Base-by-base conservation (phyloP, 2,797 vertebrate species). In the Choloepus didactylus region DNA sequence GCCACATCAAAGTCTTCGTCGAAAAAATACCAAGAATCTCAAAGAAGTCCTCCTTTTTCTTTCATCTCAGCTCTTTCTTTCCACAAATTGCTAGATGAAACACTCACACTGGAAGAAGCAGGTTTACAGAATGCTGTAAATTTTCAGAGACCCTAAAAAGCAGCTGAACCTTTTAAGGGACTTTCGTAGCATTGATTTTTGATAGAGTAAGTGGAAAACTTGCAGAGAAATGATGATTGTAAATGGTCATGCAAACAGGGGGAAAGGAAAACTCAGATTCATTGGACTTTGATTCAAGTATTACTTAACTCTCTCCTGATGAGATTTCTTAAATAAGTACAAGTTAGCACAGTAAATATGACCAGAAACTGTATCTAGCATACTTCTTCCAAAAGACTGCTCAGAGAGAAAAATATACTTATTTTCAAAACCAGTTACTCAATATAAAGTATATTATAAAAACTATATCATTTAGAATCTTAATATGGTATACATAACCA, bases 1-100 rank as follows among this genome's bases (percentile, higher is more conserved):
- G 98, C 25, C 99, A 99, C 0, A 98, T 99, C 95, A 99, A 99
- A 94, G 99, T 99, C 95, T 99, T 99, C 88, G 99, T 99, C 75
- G 97, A 98, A 1, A 1, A 99, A 99, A 89, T 98, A 99, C 89
- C 99, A 99, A 97, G 98, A 98, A 92, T 98, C 98, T 76, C 97
- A 97, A 6, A 95, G 92, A 94, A 98, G 98, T 18, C 96, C 98
- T 10, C 99, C 99, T 0, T 99, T 99, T 95, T 95, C 98, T 5
- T 97, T 99, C 97, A 99, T 99, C 0, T 99, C 99, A 9, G 99
- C 99, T 0, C 98, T 99, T 85, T 99, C 99, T 0, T 98, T 98
- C 91, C 98, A 97, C 88, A 99, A 99, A 97, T 98, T 99, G 77
- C 98, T 18, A 41, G 98, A 99, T 0, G 98, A 98, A 96, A 98